These are phyloP conservation scores for Xanthorhoe spadicearia DNA, from an alignment of 2,888 invertebrate species.

Conservation along the genomic window DNA sequence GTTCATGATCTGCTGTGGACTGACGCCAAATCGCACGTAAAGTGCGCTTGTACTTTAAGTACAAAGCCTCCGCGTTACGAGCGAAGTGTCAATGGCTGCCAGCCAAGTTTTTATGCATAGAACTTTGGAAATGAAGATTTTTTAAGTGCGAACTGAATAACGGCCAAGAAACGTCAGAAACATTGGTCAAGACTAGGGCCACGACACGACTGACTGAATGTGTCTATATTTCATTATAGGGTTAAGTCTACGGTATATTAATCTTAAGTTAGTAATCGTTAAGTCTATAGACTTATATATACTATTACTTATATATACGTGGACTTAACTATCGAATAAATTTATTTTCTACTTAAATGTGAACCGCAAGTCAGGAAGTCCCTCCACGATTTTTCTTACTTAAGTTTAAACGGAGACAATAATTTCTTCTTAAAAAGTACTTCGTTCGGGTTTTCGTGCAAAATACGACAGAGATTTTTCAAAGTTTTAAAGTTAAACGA, in stretches of 20 bases:
- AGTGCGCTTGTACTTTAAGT: background rate
- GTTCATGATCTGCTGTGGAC: background rate
- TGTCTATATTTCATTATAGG: no score
- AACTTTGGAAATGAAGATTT: no score
- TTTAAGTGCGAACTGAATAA: no score
- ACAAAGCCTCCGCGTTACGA: background rate
- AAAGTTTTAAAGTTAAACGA: background rate
- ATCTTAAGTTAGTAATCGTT: no score
- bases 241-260: no score
- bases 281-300: no score
- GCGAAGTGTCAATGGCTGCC: slow-evolving; percentile 7
- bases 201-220: no score
- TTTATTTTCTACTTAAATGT: background rate
- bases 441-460: background rate
- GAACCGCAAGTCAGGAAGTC: background rate
- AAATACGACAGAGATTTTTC: background rate
- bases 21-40: slow-evolving; percentile 1
- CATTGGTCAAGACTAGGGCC: no score
- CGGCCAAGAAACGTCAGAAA: no score
- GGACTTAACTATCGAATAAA: background rate
- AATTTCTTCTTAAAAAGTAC: slow-evolving; percentile 3
- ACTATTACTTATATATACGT: no score
- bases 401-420: slow-evolving; percentile 8
- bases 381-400: slow-evolving; percentile 7
- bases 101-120: slow-evolving; percentile 6